Evolutionary conservation across 1,140 invertebrate genomes (phyloP).

Genomic region (Anoplophora glabripennis): DNA sequence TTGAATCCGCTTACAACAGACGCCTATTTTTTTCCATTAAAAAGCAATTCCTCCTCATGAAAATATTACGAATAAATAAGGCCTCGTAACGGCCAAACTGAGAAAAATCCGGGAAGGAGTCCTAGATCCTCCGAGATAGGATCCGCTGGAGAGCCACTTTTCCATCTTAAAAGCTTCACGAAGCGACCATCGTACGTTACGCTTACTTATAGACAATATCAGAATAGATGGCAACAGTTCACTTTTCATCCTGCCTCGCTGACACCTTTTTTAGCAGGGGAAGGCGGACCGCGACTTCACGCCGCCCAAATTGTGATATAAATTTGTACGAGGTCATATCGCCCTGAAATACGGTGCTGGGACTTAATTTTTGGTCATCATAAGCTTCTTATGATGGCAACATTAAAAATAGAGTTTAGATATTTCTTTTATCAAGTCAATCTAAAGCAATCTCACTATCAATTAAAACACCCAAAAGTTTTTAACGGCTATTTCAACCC

Average conservation of each 20-base stretch:
- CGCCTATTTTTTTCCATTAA: background rate
- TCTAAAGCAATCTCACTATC: too few relatives aligned
- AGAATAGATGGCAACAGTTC: conserved; percentile 25
- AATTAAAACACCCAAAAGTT: too few relatives aligned
- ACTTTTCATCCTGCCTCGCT: conserved; percentile 25
- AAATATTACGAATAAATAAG: conserved; percentile 8
- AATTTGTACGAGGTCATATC: background rate
- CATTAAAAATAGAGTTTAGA: too few relatives aligned
- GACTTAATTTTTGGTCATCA: too few relatives aligned
- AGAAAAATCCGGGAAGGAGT: background rate
- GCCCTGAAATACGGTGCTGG: too few relatives aligned
- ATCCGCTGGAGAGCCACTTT: conserved; percentile 18
- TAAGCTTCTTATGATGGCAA: too few relatives aligned
- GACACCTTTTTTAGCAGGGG: conserved; percentile 25
- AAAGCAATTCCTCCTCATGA: background rate
- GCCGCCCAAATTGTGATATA: conserved; percentile 22
- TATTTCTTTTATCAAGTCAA: too few relatives aligned
- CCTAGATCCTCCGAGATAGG: conserved; percentile 1
- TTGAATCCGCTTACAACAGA: background rate
- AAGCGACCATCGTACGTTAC: conserved; percentile 22
- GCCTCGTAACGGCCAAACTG: conserved; percentile 1
- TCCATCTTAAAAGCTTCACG: conserved; percentile 15
- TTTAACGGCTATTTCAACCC: too few relatives aligned
- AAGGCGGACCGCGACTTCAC: conserved; percentile 13
- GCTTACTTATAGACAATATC: conserved; percentile 27